These are phyloP conservation scores for Andrena camellia DNA, from an alignment of 2,888 invertebrate genomes.

Conservation along the genomic window DNA sequence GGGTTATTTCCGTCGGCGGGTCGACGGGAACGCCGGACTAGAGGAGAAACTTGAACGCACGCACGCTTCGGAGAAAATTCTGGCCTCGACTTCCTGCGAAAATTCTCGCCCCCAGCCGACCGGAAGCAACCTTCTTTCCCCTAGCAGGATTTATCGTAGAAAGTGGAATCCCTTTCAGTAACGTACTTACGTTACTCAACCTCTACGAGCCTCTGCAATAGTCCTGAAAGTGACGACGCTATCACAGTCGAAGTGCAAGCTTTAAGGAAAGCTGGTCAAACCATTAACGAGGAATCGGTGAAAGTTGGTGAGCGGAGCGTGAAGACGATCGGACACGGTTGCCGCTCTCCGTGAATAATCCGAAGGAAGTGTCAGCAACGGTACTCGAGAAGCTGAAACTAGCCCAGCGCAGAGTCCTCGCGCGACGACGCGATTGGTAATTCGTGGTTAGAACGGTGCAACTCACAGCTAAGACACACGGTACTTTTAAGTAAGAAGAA, in stretches of 20 bases:
- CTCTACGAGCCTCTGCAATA: too few species aligned
- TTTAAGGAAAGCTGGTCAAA: too few species aligned
- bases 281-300: too few species aligned
- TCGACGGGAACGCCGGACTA: slow-evolving; percentile 61
- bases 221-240: too few species aligned
- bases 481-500: slow-evolving; percentile 31
- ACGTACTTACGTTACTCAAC: too few species aligned
- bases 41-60: slow-evolving; percentile 67
- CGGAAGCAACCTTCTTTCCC: not conserved
- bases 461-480: slow-evolving; percentile 1
- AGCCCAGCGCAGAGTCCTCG: not conserved
- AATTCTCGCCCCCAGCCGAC: slow-evolving; percentile 10
- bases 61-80: slow-evolving; percentile 59
- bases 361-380: not conserved
- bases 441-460: not conserved
- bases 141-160: too few species aligned
- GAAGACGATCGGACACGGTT: too few species aligned
- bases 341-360: too few species aligned
- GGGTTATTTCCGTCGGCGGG: slow-evolving; percentile 76
- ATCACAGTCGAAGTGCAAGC: too few species aligned
- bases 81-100: slow-evolving; percentile 37
- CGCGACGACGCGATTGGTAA: not conserved
- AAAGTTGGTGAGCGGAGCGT: too few species aligned
- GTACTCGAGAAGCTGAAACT: not conserved
- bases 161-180: too few species aligned